These are phyloP conservation scores for Cottoperca gobio DNA, from an alignment of 2,797 vertebrate species.

Conservation along the genomic window DNA sequence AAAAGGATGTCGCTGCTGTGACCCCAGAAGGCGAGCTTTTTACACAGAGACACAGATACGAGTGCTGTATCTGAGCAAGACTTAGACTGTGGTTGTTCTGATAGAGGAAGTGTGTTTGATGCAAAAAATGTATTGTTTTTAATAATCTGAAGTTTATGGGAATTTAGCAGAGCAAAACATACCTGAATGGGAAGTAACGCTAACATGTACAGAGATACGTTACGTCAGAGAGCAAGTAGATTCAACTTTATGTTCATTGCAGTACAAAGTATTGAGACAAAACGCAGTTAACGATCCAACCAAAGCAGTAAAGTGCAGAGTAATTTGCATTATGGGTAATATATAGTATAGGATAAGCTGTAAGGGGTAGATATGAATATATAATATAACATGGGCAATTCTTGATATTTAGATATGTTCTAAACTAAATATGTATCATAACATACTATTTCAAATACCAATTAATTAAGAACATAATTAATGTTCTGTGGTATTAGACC, in stretches of 20 bases:
- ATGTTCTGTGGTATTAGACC: background rate
- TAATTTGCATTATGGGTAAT: too few relatives aligned
- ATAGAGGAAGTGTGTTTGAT: slow-evolving; percentile 38
- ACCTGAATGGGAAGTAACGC: background rate
- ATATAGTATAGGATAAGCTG: background rate
- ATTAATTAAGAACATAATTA: too few relatives aligned
- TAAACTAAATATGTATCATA: too few relatives aligned
- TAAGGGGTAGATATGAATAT: background rate
- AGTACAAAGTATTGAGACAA: background rate
- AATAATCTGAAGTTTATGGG: background rate
- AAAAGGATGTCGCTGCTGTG: slow-evolving; percentile 39
- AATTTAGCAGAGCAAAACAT: background rate
- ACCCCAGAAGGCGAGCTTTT: slow-evolving; percentile 42
- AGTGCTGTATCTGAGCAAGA: slow-evolving; percentile 26
- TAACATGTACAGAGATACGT: too few relatives aligned
- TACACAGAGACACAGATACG: slow-evolving; percentile 18
- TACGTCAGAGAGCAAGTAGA: background rate
- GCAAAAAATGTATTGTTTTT: slow-evolving; percentile 29
- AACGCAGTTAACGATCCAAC: background rate
- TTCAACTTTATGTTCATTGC: background rate
- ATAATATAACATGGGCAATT: background rate
- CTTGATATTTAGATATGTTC: background rate
- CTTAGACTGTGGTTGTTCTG: slow-evolving; percentile 31
- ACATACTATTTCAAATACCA: too few relatives aligned
- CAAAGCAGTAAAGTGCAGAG: background rate